phyloP scores from a whole-genome alignment of 2,797 vertebrate genomes.

The Momotus momota region DNA sequence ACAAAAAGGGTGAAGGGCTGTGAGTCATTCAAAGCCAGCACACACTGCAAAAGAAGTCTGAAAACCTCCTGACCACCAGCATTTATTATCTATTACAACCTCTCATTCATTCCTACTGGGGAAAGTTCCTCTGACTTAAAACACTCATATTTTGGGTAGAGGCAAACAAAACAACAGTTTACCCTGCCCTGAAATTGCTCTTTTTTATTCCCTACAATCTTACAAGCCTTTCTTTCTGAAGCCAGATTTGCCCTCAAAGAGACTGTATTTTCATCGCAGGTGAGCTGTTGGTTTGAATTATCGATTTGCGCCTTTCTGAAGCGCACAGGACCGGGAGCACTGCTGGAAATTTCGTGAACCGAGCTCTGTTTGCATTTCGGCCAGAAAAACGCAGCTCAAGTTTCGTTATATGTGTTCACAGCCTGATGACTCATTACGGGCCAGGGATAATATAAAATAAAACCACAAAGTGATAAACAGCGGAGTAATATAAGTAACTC shows the following conservation, averaged over 20 bases:
- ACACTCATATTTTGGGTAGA: constrained; percentile 9
- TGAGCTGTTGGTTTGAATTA: constrained; percentile 67
- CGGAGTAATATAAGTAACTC: constrained; percentile 61
- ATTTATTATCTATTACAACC: constrained; percentile 59
- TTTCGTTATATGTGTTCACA: constrained; percentile 71
- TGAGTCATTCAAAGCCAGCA: background rate
- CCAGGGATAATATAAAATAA: constrained; percentile 75
- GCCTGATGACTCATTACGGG: constrained; percentile 75
- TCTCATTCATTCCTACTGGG: constrained; percentile 1
- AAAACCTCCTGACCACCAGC: constrained; percentile 16
- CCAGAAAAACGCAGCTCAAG: constrained; percentile 68
- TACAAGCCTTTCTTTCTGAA: constrained; percentile 25
- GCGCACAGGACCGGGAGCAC: constrained; percentile 59
- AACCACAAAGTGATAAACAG: constrained; percentile 72
- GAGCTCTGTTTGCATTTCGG: constrained; percentile 70
- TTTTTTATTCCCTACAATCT: background rate
- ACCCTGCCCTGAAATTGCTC: background rate
- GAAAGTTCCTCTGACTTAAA: constrained; percentile 38
- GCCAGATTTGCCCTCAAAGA: constrained; percentile 26
- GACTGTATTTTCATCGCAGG: constrained; percentile 48
- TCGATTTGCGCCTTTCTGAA: constrained; percentile 69
- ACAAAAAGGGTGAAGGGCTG: background rate
- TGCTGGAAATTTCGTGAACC: constrained; percentile 73
- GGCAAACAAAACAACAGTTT: constrained; percentile 30
- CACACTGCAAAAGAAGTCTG: background rate